A percentile compares a stretch with the other conserved stretches of the same genome.
These are phyloP conservation scores for Plagiodera versicolora DNA, from an alignment of 2,888 invertebrate genomes.

Conservation along the genomic window DNA sequence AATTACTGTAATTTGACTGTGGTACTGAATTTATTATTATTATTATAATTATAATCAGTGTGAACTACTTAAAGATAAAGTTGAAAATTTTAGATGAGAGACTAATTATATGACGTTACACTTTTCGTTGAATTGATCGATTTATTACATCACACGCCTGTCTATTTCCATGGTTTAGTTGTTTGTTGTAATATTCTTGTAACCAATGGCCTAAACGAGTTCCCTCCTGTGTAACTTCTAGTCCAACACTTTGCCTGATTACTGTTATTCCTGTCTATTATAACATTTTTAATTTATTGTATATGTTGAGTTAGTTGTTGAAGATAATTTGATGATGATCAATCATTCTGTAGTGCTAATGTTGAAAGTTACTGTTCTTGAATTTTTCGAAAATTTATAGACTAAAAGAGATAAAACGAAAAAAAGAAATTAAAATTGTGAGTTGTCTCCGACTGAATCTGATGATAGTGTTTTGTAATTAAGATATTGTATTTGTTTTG, in stretches of 20 bases:
- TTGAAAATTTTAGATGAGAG: background rate
- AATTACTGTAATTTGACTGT: background rate
- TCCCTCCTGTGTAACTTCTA: slow-evolving; percentile 56
- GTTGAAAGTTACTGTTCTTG: slow-evolving; percentile 9
- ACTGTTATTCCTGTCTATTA: slow-evolving; percentile 46
- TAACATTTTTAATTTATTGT: slow-evolving; percentile 37
- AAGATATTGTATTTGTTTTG: too few species aligned
- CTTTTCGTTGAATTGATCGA: background rate
- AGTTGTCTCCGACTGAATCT: background rate
- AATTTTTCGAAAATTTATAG: slow-evolving; percentile 1
- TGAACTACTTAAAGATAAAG: background rate
- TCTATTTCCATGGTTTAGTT: slow-evolving; percentile 22
- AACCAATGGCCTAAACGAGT: slow-evolving; percentile 55
- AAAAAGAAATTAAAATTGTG: background rate
- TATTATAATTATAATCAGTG: too few species aligned
- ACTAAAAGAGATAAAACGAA: background rate
- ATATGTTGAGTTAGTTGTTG: slow-evolving; percentile 38
- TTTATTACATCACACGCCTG: slow-evolving; percentile 6
- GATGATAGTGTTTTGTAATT: background rate
- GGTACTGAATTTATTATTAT: background rate
- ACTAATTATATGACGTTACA: background rate
- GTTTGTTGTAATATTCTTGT: slow-evolving; percentile 33
- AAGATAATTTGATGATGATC: slow-evolving; percentile 21
- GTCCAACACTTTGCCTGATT: slow-evolving; percentile 50
- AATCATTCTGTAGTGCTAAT: background rate